These are phyloP conservation scores for Dinothrombium tinctorium DNA, from an alignment of 1,140 invertebrate genomes.

Conservation along the genomic window DNA sequence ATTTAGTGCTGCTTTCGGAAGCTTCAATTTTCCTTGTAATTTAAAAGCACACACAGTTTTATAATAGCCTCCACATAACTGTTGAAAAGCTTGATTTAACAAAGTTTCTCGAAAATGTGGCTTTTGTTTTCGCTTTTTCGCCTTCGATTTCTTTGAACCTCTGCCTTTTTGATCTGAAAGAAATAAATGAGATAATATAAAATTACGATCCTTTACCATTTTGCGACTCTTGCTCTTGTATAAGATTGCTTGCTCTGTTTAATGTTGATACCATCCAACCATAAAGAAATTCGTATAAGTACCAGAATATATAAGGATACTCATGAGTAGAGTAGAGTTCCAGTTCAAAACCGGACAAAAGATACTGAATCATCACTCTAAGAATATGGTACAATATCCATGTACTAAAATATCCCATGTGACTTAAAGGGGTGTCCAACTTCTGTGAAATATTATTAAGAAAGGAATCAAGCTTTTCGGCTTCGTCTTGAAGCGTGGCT, in stretches of 20 bases:
- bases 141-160: slow-evolving; percentile 17
- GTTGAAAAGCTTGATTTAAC: slow-evolving; percentile 66
- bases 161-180: slow-evolving; percentile 19
- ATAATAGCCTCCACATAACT: slow-evolving; percentile 81
- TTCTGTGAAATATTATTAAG: slow-evolving; percentile 44
- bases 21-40: slow-evolving; percentile 39
- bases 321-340: slow-evolving; percentile 90
- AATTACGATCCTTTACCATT: slow-evolving; percentile 16
- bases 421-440: slow-evolving; percentile 37
- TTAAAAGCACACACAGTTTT: slow-evolving; percentile 40
- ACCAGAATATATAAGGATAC: slow-evolving; percentile 89
- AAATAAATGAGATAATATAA: slow-evolving; percentile 1
- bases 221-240: slow-evolving; percentile 37
- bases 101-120: slow-evolving; percentile 58
- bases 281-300: slow-evolving; percentile 81
- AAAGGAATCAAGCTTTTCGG: slow-evolving; percentile 38
- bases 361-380: slow-evolving; percentile 80
- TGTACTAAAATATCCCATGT: slow-evolving; percentile 70
- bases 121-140: slow-evolving; percentile 31
- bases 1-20: slow-evolving; percentile 66
- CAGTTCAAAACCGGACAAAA: slow-evolving; percentile 77
- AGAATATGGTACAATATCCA: slow-evolving; percentile 92
- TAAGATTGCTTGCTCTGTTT: slow-evolving; percentile 45
- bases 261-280: slow-evolving; percentile 76
- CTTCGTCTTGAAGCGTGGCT: slow-evolving; percentile 74